Base-by-base conservation (phyloP, 2,797 vertebrate genomes). In the Pseudochirops cupreus region DNA sequence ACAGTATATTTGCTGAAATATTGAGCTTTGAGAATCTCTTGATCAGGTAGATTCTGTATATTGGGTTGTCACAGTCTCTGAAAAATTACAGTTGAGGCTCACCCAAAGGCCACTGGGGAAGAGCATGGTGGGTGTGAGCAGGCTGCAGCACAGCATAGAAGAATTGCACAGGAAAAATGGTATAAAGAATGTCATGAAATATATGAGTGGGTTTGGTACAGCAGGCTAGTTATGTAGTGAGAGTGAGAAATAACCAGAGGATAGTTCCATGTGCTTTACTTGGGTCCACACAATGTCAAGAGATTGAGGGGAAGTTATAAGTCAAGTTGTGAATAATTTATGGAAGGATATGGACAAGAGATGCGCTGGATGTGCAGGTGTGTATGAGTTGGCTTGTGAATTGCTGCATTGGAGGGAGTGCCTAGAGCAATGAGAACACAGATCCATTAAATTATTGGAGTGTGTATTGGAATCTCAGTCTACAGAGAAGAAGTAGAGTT, bases 1-100 rank as follows among this genome's bases (percentile, higher is more conserved):
- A 94, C 91, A 62, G 59, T 55, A 95, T 91, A 54, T 28, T 33
- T 97, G 94, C 95, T 97, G 95, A 97, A 97, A 95, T 94, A 96
- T 91, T 91, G 93, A 54, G 91, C 54, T 94, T 52, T 93, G 31
- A 26, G 62, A 52, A 62, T 89, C 91, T 96, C 95, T 93, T 93
- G 90, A 96, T 96, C 95, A 93, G 53, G 52, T 24, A n/a, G 62
- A 5, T 16, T 39, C 33, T 74, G 33, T 18, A 82, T 39, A 18
- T 82, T 74, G 16, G 67, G 16, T 74, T 29, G 16, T 39, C 18
- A n/a, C 67, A 39, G n/a, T 39, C 67, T 39, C n/a, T 82, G 18
- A 82, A 82, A n/a, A 82, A 39, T 39, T 7, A 39, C 67, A 39
- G 16, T 24, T 82, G n/a, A 82, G n/a, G 67, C 67, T 82, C 67